Evolutionary conservation across 2,888 invertebrate genomes (phyloP), one percentile per base, ranked within the genome.

Genomic region (Spatulosminthurus flaviceps): DNA sequence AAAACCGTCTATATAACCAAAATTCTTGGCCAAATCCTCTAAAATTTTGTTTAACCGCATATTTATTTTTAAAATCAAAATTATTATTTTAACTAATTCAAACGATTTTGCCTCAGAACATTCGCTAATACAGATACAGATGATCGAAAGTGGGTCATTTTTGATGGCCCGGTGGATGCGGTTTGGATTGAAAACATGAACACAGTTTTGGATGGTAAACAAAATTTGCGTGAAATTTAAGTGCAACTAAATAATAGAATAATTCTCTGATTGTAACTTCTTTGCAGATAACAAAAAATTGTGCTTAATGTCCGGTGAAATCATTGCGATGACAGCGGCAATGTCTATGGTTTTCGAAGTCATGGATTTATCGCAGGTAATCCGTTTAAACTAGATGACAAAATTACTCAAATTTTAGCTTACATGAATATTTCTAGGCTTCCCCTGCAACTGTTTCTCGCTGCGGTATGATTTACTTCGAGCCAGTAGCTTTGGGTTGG

Each of bases 301-400:
- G 24, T 95, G 95, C 87, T 88, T 95, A 51, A 94, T 94, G 87
- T 94, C 94, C 28, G 95, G 95, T 22, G 95, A 95, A 88, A 93
- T 94, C 60, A 94, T 95, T 89, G 92, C 92, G 80, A 93, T 95
- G 92, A 91, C 93, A 0, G 89, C 89, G 82, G 90, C 91, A 0
- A 95, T 95, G 94, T 94, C 94, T 1, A 92, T 95, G 90, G 93
- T 95, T 86, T 95, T 95, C 88, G 95, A 95, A 89, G 94, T 93
- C 0, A 93, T 93, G 92, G 95, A 95, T 88, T 89, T 95, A 79
- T 89, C 93, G 11, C 94, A 95, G 87, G 90, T 87, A 80, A 43
- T 11, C 2, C 24, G n/a, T n/a, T n/a, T n/a, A n/a, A 11, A 69
- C 22, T 29, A 21, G 5, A 11, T 24, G 13, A 41, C 41, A 41